These are phyloP conservation scores for Sebastes oblongus DNA, from an alignment of 2,797 vertebrate species.

Conservation along the genomic window DNA sequence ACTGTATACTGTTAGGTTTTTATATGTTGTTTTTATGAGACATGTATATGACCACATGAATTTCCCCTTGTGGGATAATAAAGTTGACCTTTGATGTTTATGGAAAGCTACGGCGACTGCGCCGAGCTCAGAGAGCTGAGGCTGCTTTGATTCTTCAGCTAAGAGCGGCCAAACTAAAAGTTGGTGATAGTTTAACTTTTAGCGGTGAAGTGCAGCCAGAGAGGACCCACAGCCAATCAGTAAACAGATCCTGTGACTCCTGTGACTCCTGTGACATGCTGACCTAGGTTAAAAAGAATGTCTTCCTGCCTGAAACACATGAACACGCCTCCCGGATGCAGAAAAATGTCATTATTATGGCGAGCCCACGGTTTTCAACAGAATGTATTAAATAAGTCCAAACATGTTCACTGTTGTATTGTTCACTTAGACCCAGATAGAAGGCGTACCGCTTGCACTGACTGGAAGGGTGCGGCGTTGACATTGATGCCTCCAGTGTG, in stretches of 20 bases:
- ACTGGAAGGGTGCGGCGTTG: constrained; percentile 99
- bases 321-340: background rate
- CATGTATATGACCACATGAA: too few relatives aligned
- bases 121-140: background rate
- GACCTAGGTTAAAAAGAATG: background rate
- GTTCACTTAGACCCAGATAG: constrained; percentile 28
- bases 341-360: background rate
- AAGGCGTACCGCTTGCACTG: constrained; percentile 95
- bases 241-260: background rate
- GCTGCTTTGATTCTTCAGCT: background rate
- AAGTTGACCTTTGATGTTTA: background rate
- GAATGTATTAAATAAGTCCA: background rate
- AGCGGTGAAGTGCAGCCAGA: background rate
- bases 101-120: background rate
- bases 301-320: background rate
- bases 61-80: too few relatives aligned
- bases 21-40: too few relatives aligned
- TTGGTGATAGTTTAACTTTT: background rate
- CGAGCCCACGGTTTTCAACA: background rate
- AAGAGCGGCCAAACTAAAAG: background rate
- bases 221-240: background rate
- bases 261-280: background rate
- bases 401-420: background rate
- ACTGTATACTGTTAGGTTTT: too few relatives aligned
- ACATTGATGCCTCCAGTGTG: constrained; percentile 99